Percentiles rank a stretch among this genome's conserved stretches.
phyloP scores from a whole-genome alignment of 2,888 invertebrate genomes.

The Hirtodrosophila trivittata region DNA sequence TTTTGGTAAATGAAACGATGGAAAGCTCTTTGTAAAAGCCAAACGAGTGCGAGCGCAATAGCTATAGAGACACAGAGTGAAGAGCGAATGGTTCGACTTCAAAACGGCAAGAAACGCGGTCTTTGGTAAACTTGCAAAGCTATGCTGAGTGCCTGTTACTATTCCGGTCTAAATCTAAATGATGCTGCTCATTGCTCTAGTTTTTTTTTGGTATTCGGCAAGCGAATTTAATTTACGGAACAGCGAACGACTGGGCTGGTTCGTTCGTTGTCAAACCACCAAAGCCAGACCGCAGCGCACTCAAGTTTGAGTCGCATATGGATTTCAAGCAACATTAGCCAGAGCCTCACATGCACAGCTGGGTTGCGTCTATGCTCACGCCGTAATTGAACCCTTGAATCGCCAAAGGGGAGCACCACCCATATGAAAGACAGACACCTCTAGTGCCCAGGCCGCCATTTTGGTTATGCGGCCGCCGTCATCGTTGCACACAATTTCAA shows the following conservation, averaged over 20 bases:
- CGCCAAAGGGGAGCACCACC: conserved; percentile 14
- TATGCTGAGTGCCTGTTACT: conserved; percentile 81
- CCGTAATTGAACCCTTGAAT: conserved; percentile 49
- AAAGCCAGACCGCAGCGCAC: conserved; percentile 26
- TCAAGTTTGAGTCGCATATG: conserved; percentile 54
- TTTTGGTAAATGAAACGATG: conserved; percentile 5
- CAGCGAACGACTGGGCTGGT: conserved; percentile 17
- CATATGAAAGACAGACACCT: conserved; percentile 3
- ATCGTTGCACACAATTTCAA: conserved; percentile 80
- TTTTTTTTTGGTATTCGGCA: conserved; percentile 70
- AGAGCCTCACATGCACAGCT: neutral
- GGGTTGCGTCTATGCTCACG: conserved; percentile 9
- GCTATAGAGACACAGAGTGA: conserved; percentile 3
- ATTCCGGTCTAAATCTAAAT: conserved; percentile 84
- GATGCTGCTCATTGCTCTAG: conserved; percentile 84
- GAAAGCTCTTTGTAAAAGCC: conserved; percentile 7
- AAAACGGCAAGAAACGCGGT: conserved; percentile 29
- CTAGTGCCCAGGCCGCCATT: conserved; percentile 42
- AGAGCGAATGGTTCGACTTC: conserved; percentile 28
- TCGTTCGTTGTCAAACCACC: neutral
- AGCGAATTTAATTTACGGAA: conserved; percentile 48
- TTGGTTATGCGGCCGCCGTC: conserved; percentile 58
- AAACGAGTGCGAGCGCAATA: conserved; percentile 24
- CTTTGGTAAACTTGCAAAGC: conserved; percentile 26
- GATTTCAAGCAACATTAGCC: conserved; percentile 51